Percentiles rank a stretch among this genome's conserved stretches.
These are phyloP conservation scores for Epinephelus moara DNA, from an alignment of 2,113 vertebrate genomes.

Conservation along the genomic window DNA sequence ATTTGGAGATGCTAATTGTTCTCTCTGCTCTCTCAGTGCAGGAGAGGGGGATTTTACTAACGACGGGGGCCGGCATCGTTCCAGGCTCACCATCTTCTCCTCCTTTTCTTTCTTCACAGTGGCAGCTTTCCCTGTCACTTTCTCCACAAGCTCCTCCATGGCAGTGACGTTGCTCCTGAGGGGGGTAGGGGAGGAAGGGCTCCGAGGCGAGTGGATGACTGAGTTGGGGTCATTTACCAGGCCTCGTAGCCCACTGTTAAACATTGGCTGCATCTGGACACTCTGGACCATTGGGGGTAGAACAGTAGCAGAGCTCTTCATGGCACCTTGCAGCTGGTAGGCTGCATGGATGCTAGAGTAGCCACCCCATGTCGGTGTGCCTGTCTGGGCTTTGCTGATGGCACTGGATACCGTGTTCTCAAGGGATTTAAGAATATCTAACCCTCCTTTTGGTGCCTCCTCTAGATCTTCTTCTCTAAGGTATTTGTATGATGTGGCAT, in stretches of 20 bases:
- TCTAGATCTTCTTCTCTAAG: slow-evolving; percentile 98
- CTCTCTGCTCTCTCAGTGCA: slow-evolving; percentile 91
- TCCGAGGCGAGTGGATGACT: slow-evolving; percentile 90
- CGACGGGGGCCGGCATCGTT: slow-evolving; percentile 77
- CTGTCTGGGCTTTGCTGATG: slow-evolving; percentile 99
- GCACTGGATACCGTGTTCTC: slow-evolving; percentile 98
- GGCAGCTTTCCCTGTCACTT: slow-evolving; percentile 95
- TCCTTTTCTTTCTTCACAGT: slow-evolving; percentile 89
- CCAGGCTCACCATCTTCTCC: slow-evolving; percentile 86
- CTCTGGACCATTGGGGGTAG: slow-evolving; percentile 88
- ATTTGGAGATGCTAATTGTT: slow-evolving; percentile 85
- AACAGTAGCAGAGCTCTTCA: slow-evolving; percentile 87
- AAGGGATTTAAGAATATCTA: slow-evolving; percentile 97
- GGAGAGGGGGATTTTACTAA: slow-evolving; percentile 88
- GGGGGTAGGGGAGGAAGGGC: slow-evolving; percentile 91
- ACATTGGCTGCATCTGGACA: slow-evolving; percentile 93
- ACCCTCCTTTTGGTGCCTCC: slow-evolving; percentile 93
- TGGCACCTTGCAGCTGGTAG: slow-evolving; percentile 94
- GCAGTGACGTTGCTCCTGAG: slow-evolving; percentile 97
- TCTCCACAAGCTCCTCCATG: slow-evolving; percentile 99
- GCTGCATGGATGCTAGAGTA: slow-evolving; percentile 99
- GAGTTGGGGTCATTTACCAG: slow-evolving; percentile 89
- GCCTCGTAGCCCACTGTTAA: slow-evolving; percentile 82
- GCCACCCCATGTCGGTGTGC: slow-evolving; percentile 97
- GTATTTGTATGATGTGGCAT: slow-evolving; percentile 93